These are phyloP conservation scores for Semibalanus balanoides DNA, from an alignment of 1,140 invertebrate species.

Conservation along the genomic window DNA sequence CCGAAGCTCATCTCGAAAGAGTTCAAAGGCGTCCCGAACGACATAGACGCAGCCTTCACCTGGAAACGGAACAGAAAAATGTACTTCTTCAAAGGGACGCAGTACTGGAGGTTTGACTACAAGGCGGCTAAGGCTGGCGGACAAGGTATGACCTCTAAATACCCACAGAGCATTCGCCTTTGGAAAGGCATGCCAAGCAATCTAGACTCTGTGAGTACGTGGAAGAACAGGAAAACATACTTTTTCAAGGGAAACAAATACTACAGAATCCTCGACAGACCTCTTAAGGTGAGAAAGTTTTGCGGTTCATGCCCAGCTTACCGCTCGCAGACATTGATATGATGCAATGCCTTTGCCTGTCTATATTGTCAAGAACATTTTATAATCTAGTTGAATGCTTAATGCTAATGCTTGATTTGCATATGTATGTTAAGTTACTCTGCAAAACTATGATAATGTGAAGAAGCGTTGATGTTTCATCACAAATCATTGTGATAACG, in stretches of 20 bases:
- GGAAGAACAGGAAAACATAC: conserved; percentile 87
- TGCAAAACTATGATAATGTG: too few species aligned
- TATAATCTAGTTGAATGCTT: too few species aligned
- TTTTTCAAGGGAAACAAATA: conserved; percentile 27
- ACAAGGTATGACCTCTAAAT: conserved; percentile 39
- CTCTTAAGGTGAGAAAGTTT: too few species aligned
- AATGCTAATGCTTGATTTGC: too few species aligned
- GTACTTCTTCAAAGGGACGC: conserved; percentile 76
- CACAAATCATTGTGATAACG: too few species aligned
- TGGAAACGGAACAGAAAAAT: conserved; percentile 95
- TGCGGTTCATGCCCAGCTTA: too few species aligned
- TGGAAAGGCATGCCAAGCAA: conserved; percentile 84
- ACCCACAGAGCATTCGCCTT: conserved; percentile 74
- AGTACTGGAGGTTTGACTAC: conserved; percentile 91
- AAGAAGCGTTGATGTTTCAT: too few species aligned
- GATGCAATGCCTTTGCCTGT: too few species aligned
- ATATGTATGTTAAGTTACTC: too few species aligned
- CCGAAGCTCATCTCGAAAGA: conserved; percentile 78
- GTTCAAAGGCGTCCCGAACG: conserved; percentile 80
- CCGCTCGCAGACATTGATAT: too few species aligned
- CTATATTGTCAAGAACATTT: too few species aligned
- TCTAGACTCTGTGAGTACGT: conserved; percentile 73
- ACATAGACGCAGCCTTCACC: conserved; percentile 79
- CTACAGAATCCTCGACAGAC: not conserved
- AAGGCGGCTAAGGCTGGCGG: conserved; percentile 68